These are phyloP conservation scores for Anhinga rufa DNA, from an alignment of 2,113 vertebrate species.

Conservation along the genomic window DNA sequence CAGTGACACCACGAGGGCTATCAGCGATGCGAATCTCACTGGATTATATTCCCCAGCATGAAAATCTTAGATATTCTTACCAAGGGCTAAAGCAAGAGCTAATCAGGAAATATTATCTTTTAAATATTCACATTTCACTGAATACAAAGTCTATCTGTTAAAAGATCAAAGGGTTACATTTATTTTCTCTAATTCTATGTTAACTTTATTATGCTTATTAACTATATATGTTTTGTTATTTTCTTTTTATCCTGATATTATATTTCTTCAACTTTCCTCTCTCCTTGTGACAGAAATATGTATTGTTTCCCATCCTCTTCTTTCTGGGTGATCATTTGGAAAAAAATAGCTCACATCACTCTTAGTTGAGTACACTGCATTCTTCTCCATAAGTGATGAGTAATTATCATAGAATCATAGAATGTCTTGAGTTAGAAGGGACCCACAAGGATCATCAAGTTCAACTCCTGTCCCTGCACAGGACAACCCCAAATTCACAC, in stretches of 20 bases:
- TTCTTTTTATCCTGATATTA: neutral
- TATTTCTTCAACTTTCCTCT: neutral
- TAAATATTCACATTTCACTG: conserved; percentile 11
- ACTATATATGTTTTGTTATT: neutral
- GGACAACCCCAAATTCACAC: too few relatives aligned
- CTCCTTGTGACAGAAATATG: neutral
- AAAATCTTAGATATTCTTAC: neutral
- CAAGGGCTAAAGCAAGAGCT: conserved; percentile 2
- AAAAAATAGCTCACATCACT: neutral
- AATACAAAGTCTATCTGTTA: neutral
- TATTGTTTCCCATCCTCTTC: neutral
- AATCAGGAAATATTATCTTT: conserved; percentile 27
- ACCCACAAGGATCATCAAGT: too few relatives aligned
- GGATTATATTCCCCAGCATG: neutral
- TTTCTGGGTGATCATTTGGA: neutral
- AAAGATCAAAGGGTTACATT: conserved; percentile 18
- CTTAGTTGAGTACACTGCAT: neutral
- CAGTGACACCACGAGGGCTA: neutral
- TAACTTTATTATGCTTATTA: neutral
- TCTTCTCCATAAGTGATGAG: neutral
- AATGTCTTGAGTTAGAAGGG: too few relatives aligned
- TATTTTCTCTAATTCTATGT: neutral
- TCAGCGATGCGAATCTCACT: neutral
- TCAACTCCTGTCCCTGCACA: too few relatives aligned
- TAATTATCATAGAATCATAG: neutral